Percentiles rank a stretch among this genome's conserved stretches.
Evolutionary conservation across 2,797 vertebrate species (phyloP).

Genomic region (Anguilla obscura): DNA sequence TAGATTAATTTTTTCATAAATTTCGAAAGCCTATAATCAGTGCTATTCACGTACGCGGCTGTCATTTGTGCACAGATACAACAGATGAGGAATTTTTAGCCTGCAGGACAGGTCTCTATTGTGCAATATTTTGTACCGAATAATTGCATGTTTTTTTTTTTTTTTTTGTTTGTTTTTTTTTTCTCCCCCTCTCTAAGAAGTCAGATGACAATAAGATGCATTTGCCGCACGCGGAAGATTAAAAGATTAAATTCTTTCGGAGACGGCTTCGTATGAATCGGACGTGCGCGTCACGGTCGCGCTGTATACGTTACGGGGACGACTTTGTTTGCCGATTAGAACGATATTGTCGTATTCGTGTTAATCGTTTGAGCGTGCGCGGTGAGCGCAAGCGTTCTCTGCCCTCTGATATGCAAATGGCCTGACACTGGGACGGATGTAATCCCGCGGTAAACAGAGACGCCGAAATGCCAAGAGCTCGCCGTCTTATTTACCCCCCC

Average conservation of each 20-base stretch:
- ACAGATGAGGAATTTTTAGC: conserved; percentile 75
- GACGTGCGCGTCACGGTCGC: conserved; percentile 53
- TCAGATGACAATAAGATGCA: conserved; percentile 56
- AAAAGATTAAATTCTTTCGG: conserved; percentile 75
- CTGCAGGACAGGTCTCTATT: conserved; percentile 59
- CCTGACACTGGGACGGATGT: conserved; percentile 35
- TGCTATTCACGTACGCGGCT: conserved; percentile 64
- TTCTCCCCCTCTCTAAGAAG: conserved; percentile 48
- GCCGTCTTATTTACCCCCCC: conserved; percentile 70
- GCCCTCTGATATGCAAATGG: conserved; percentile 71
- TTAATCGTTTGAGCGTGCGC: conserved; percentile 69
- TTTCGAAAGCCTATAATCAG: conserved; percentile 58
- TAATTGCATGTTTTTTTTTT: conserved; percentile 54
- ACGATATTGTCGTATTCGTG: conserved; percentile 69
- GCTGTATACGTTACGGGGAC: conserved; percentile 62
- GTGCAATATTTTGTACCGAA: conserved; percentile 54
- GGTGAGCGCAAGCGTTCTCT: conserved; percentile 41
- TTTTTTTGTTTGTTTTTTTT: neutral
- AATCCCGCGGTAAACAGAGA: conserved; percentile 61
- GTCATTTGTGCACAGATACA: conserved; percentile 66
- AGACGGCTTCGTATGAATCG: conserved; percentile 52
- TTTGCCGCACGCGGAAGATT: conserved; percentile 68
- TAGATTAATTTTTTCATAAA: conserved; percentile 64
- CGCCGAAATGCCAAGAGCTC: conserved; percentile 53
- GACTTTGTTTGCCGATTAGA: conserved; percentile 66